Evolutionary conservation across 2,113 vertebrate genomes (phyloP), one percentile per base, ranked within the genome.

Genomic region (Rhodinocichla rosea): DNA sequence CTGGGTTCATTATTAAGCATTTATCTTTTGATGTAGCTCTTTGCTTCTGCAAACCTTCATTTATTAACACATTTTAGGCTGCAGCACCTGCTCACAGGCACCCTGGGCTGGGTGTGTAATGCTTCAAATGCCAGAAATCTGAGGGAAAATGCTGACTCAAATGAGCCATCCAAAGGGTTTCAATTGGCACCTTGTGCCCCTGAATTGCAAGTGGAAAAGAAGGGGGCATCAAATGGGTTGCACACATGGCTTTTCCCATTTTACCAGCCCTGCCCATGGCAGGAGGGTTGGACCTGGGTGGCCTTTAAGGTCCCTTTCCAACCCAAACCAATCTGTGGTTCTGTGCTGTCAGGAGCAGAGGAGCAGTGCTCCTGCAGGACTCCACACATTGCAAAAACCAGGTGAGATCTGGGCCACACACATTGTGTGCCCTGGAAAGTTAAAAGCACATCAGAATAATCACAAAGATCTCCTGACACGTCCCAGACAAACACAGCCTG

Each of bases 351-450:
- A 67, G 22, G 27, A 89, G 2, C 19, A 8, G 21, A 42, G n/a
- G 45, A 60, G 56, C 68, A 24, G 32, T 0, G 3, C 20, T 68
- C 11, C 59, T 23, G 23, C 53, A 26, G 50, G 64, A 27, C 49
- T 21, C 24, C 8, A 16, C 39, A 2, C 0, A 0, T 0, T 9
- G 42, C 37, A 30, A 59, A 90, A 93, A 2, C 1, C 33, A 16
- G 30, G 10, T 23, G 69, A 24, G 40, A 19, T 65, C 33, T 30
- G 45, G 77, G 37, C 9, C 40, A 3, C 40, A 33, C 33, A 3
- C 21, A 1, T 0, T 4, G 13, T 13, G 28, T 33, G 60, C 78
- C 87, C 69, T 57, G 74, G 18, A 19, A 49, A 35, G 56, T 9
- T n/a, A 3, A 9, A 40, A 28, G 45, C 5, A 7, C 3, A 1